phyloP scores from a whole-genome alignment of 2,113 vertebrate genomes.

The Macroglossus sobrinus region DNA sequence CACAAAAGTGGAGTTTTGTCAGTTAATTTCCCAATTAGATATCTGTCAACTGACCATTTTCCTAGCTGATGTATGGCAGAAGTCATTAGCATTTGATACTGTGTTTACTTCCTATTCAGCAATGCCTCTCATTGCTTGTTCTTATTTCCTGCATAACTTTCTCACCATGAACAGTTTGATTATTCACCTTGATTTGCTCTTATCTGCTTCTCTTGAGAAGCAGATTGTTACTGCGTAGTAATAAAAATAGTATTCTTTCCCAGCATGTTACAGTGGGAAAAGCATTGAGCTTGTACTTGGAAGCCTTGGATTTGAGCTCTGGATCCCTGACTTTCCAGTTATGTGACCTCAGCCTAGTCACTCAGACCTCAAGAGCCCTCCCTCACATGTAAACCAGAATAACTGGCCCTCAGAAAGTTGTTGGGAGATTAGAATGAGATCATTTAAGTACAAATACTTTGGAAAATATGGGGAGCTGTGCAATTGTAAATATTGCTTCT shows the following conservation, averaged over 20 bases:
- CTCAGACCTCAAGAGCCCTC: neutral
- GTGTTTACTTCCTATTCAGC: neutral
- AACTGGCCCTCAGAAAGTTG: neutral
- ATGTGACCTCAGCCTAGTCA: neutral
- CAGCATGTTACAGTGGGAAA: neutral
- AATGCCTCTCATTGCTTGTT: neutral
- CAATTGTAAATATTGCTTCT: constrained; percentile 27
- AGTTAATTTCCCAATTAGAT: neutral
- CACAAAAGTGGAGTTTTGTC: neutral
- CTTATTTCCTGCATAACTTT: neutral
- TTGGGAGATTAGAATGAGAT: constrained; percentile 22
- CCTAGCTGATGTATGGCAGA: neutral
- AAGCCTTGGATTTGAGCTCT: neutral
- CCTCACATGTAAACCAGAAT: neutral
- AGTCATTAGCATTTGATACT: neutral
- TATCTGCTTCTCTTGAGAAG: neutral
- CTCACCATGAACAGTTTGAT: neutral
- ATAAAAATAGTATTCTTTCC: neutral
- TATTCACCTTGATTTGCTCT: neutral
- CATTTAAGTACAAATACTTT: constrained; percentile 46
- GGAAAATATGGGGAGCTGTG: constrained; percentile 26
- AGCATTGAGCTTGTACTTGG: neutral
- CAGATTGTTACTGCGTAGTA: neutral
- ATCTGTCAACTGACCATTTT: neutral
- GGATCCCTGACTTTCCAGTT: neutral